Evolutionary conservation across 2,888 invertebrate genomes (phyloP), one percentile per base, ranked within the genome.

Genomic region (Nudaria mundana): DNA sequence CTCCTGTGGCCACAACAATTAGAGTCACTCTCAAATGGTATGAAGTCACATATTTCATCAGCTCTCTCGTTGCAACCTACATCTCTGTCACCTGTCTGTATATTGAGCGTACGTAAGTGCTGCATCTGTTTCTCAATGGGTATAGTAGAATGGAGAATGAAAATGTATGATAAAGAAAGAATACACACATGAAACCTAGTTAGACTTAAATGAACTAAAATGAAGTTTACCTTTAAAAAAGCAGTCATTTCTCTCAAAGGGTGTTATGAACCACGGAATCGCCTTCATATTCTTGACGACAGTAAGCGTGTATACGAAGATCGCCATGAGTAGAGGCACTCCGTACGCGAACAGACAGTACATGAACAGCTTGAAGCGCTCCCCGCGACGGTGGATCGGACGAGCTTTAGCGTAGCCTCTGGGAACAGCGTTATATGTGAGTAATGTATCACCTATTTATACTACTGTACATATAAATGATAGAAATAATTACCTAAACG

Each of bases 361-460:
- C 74, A 83, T 79, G 2, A 44, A 5, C 47, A 82, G 85, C 46
- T 85, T 85, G 48, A 78, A 82, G 0, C 35, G 33, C 37, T 85
- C 81, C 0, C 86, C 85, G 0, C 79, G 72, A 0, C 85, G 70
- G 43, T 87, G 83, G n/a, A 85, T 84, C 0, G 74, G 63, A 1
- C 84, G 75, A 1, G 86, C 81, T 48, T 85, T 84, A 0, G 84
- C 84, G 46, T 83, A 85, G 2, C 86, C 83, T 44, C 86, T 85
- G 66, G 5, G 58, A 57, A 18, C 18, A 18, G 18, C 18, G n/a
- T 18, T 5, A 18, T 18, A 18, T 5, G 18, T 18, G 5, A 18
- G 18, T 18, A 18, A 18, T n/a, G 5, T 18, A 18, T 18, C 5
- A 5, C 3, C 3, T 18, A 20, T 20, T 20, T 15, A 13, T 13